These are phyloP conservation scores for Philopedon plagiatum DNA, from an alignment of 2,888 invertebrate genomes.

Conservation along the genomic window DNA sequence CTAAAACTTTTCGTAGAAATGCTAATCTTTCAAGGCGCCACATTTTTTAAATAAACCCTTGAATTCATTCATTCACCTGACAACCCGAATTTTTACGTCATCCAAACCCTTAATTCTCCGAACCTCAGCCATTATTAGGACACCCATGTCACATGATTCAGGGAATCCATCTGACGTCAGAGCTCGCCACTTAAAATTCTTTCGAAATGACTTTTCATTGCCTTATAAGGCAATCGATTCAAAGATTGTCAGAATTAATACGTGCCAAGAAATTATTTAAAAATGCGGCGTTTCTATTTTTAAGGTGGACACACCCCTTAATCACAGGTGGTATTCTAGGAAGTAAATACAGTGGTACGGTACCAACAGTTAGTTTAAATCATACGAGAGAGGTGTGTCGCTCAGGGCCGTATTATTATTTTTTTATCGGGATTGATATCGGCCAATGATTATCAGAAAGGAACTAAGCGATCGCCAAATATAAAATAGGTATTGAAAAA, in stretches of 20 bases:
- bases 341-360: slow-evolving; percentile 30
- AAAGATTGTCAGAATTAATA: background rate
- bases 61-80: no score
- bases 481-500: no score
- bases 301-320: slow-evolving; percentile 31
- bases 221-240: slow-evolving; percentile 11
- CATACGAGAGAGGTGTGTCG: slow-evolving; percentile 28
- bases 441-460: no score
- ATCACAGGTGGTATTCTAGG: slow-evolving; percentile 34
- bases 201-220: background rate
- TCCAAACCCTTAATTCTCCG: slow-evolving; percentile 1
- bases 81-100: background rate
- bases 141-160: slow-evolving; percentile 7
- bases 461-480: background rate
- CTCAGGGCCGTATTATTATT: slow-evolving; percentile 11
- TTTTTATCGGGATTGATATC: slow-evolving; percentile 2
- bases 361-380: slow-evolving; percentile 31
- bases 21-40: no score
- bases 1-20: no score
- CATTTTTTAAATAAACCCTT: no score
- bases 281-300: slow-evolving; percentile 32
- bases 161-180: slow-evolving; percentile 6
- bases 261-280: slow-evolving; percentile 23
- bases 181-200: background rate
- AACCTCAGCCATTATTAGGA: background rate